A percentile compares a stretch with the other conserved stretches of the same genome.
phyloP scores from a whole-genome alignment of 2,888 invertebrate species.

The Lycia hirtaria region DNA sequence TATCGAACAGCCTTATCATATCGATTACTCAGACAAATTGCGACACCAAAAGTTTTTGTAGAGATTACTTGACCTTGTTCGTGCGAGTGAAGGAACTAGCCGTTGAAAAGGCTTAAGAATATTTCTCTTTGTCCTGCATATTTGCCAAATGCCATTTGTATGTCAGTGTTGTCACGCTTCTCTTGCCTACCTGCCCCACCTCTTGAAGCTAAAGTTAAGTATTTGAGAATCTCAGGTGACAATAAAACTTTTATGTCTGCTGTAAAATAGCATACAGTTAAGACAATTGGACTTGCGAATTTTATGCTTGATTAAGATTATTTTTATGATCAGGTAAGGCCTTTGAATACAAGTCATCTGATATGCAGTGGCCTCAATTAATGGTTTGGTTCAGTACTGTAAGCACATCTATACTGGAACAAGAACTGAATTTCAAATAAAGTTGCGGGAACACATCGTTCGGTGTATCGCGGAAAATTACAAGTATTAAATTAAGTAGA shows the following conservation, averaged over 20 bases:
- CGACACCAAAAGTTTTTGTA: constrained; percentile 41
- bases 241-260: constrained; percentile 1
- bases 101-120: constrained; percentile 58
- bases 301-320: neutral
- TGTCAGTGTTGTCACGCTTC: constrained; percentile 63
- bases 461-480: too few species aligned
- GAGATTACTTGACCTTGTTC: constrained; percentile 59
- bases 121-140: constrained; percentile 64
- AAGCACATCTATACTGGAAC: too few species aligned
- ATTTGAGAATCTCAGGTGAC: constrained; percentile 3
- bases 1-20: constrained; percentile 31
- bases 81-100: constrained; percentile 58
- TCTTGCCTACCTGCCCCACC: constrained; percentile 16
- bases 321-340: neutral
- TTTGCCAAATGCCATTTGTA: constrained; percentile 70
- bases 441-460: too few species aligned
- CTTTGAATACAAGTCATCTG: too few species aligned
- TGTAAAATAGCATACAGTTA: constrained; percentile 9
- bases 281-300: neutral
- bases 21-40: constrained; percentile 39
- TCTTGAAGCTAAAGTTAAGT: neutral
- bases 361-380: too few species aligned
- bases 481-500: too few species aligned
- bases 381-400: too few species aligned
- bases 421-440: too few species aligned